Percentiles rank a stretch among this genome's conserved stretches.
phyloP scores from a whole-genome alignment of 1,140 invertebrate genomes.

The Helicoverpa armigera region DNA sequence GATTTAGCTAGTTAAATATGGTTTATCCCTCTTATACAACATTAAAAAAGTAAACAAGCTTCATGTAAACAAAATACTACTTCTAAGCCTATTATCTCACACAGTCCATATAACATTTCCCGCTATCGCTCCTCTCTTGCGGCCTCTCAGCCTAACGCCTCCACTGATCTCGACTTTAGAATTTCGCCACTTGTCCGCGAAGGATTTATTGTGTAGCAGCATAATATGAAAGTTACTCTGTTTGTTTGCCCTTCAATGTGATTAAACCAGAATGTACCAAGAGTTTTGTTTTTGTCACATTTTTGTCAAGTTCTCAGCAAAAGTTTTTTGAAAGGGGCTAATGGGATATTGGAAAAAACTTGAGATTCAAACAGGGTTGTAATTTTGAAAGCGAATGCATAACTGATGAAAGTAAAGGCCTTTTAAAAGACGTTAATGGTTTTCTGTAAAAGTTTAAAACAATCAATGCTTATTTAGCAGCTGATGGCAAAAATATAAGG shows the following conservation, averaged over 20 bases:
- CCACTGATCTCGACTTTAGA: constrained; percentile 49
- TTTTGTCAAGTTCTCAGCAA: constrained; percentile 12
- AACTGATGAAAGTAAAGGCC: neutral
- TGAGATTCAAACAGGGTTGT: neutral
- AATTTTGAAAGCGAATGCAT: neutral
- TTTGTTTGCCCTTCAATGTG: constrained; percentile 46
- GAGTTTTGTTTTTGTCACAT: constrained; percentile 36
- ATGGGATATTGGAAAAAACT: constrained; percentile 21
- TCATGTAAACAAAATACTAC: no score
- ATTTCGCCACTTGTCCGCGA: constrained; percentile 53
- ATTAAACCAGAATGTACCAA: constrained; percentile 34
- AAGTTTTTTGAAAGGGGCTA: constrained; percentile 29
- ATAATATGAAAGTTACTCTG: constrained; percentile 50
- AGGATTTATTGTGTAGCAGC: constrained; percentile 51
- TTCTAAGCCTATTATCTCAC: neutral
- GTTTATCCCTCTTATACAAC: no score
- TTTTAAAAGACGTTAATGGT: neutral
- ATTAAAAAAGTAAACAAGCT: no score
- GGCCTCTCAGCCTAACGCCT: constrained; percentile 13
- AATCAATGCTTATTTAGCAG: neutral
- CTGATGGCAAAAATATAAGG: no score
- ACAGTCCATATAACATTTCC: neutral
- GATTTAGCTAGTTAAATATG: no score
- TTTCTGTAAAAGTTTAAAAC: neutral
- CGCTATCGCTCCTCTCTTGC: constrained; percentile 9